phyloP scores from a whole-genome alignment of 2,888 invertebrate genomes.

The Atrina japonica region DNA sequence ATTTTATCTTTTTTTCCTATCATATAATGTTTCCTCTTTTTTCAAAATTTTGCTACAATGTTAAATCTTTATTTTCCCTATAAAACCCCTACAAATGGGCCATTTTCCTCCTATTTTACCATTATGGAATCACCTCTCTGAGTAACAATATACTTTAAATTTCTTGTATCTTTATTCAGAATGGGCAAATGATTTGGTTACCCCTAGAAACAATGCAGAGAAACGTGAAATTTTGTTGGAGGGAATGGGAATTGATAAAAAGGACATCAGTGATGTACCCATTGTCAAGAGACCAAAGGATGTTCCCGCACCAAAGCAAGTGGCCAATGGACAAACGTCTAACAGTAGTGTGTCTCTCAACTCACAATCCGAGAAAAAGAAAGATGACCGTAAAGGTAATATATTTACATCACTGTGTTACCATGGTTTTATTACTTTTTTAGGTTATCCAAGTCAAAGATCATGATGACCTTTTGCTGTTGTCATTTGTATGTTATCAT shows the following conservation, averaged over 20 bases:
- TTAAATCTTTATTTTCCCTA: too few species aligned
- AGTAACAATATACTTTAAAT: background rate
- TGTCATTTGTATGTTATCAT: too few species aligned
- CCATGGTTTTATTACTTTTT: too few species aligned
- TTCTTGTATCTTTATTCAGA: constrained; percentile 16
- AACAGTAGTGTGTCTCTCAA: constrained; percentile 50
- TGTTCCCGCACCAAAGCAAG: background rate
- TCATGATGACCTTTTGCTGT: too few species aligned
- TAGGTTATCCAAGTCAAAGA: too few species aligned
- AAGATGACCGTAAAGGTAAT: constrained; percentile 63
- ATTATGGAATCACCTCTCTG: too few species aligned
- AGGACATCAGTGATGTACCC: constrained; percentile 77
- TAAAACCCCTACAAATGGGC: too few species aligned
- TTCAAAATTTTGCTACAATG: too few species aligned
- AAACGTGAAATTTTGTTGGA: constrained; percentile 95
- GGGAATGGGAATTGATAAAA: constrained; percentile 90
- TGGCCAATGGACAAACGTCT: background rate
- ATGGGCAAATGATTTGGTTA: constrained; percentile 90
- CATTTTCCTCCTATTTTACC: background rate
- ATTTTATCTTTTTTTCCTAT: background rate
- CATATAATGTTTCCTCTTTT: background rate
- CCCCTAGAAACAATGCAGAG: constrained; percentile 96
- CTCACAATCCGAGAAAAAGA: constrained; percentile 50
- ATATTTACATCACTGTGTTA: too few species aligned
- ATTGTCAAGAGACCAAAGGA: constrained; percentile 2